A percentile compares a stretch with the other conserved stretches of the same genome.
Evolutionary conservation across 1,140 invertebrate species (phyloP).

Genomic region (Atopsyche davidsoni): DNA sequence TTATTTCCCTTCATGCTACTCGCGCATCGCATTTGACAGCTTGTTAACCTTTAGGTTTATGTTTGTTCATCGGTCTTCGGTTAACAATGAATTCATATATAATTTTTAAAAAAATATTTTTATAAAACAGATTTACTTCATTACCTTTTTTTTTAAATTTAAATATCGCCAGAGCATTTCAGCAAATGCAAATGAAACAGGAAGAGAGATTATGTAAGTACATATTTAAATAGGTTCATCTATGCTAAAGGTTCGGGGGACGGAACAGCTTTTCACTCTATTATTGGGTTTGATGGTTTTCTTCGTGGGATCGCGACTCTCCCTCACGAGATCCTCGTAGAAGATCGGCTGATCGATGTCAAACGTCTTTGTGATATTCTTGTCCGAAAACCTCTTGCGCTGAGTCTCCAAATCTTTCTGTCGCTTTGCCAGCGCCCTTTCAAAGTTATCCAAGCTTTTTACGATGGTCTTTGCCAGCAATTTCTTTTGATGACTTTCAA

Average conservation of each 20-base stretch:
- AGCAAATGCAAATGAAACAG: conserved; percentile 20
- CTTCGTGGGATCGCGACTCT: conserved; percentile 13
- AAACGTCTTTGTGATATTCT: conserved; percentile 32
- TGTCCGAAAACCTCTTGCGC: conserved; percentile 18
- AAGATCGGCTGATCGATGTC: conserved; percentile 25
- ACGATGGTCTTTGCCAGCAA: conserved; percentile 34
- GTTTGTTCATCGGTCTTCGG: no score
- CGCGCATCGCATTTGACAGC: no score
- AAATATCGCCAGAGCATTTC: background rate
- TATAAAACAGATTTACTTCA: background rate
- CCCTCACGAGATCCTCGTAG: conserved; percentile 8
- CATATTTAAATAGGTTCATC: conserved; percentile 49
- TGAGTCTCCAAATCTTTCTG: conserved; percentile 20
- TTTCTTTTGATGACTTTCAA: conserved; percentile 10
- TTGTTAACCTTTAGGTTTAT: no score
- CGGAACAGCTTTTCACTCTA: background rate
- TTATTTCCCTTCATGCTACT: no score
- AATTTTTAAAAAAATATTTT: conserved; percentile 14
- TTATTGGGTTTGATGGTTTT: no score
- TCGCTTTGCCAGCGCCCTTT: conserved; percentile 32
- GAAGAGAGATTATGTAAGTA: conserved; percentile 14
- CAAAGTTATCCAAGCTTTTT: conserved; percentile 37
- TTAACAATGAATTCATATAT: no score
- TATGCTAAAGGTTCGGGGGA: conserved; percentile 55
- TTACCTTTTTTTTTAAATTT: background rate